phyloP scores from a whole-genome alignment of 2,113 vertebrate species.

The Ceyx margarethae region DNA sequence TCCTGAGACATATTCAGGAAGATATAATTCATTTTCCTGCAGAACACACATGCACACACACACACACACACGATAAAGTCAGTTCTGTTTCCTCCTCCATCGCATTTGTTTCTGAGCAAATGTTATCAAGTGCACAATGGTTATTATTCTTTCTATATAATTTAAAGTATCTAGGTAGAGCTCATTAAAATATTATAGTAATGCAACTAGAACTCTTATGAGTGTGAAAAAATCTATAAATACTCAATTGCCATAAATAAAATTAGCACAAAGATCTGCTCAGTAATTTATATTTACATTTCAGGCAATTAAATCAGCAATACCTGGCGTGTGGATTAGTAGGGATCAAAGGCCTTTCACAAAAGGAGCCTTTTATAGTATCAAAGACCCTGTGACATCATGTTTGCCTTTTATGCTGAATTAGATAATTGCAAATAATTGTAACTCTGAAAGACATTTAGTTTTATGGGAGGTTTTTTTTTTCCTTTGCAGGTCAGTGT shows the following conservation, averaged over 20 bases:
- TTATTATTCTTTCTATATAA: slow-evolving; percentile 18
- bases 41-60: slow-evolving; percentile 6
- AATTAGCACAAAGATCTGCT: slow-evolving; percentile 21
- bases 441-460: slow-evolving; percentile 46
- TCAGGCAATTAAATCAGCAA: slow-evolving; percentile 62
- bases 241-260: slow-evolving; percentile 20
- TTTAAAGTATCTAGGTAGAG: slow-evolving; percentile 37
- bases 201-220: not conserved
- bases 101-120: not conserved
- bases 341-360: slow-evolving; percentile 50
- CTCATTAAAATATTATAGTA: slow-evolving; percentile 34
- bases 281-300: slow-evolving; percentile 68
- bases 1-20: slow-evolving; percentile 46
- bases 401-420: slow-evolving; percentile 55
- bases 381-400: slow-evolving; percentile 49
- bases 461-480: slow-evolving; percentile 4
- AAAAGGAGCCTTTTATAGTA: slow-evolving; percentile 45
- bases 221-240: slow-evolving; percentile 5
- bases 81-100: not conserved
- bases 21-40: slow-evolving; percentile 57
- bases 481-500: slow-evolving; percentile 6
- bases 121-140: slow-evolving; percentile 28
- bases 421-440: slow-evolving; percentile 62
- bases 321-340: slow-evolving; percentile 54
- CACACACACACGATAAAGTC: not conserved